A percentile compares a stretch with the other conserved stretches of the same genome.
These are phyloP conservation scores for Mormoops blainvillei DNA, from an alignment of 2,113 vertebrate species.

Conservation along the genomic window DNA sequence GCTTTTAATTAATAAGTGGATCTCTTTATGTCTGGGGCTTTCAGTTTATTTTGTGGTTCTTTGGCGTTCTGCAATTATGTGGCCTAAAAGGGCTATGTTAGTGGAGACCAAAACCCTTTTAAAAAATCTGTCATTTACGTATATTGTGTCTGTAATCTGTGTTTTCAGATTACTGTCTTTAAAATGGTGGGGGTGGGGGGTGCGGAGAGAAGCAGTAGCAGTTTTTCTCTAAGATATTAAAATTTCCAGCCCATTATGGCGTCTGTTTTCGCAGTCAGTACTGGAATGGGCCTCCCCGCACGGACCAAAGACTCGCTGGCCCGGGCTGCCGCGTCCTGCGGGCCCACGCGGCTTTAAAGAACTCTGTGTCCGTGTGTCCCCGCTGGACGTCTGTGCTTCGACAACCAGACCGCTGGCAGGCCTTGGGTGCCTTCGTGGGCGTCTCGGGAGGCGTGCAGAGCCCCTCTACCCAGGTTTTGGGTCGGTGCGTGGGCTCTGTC, in stretches of 20 bases:
- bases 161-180: constrained; percentile 46
- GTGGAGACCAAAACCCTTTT: constrained; percentile 57
- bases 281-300: neutral
- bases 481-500: no score
- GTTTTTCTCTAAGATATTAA: constrained; percentile 34
- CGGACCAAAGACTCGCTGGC: neutral
- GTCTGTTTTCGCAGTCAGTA: neutral
- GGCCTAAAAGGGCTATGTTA: constrained; percentile 61
- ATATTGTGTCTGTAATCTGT: constrained; percentile 64
- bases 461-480: no score
- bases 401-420: no score
- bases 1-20: constrained; percentile 69
- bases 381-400: no score
- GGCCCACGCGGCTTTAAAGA: no score
- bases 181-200: neutral
- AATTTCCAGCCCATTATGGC: neutral
- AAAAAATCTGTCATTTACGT: constrained; percentile 65
- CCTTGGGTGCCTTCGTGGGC: no score
- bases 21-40: constrained; percentile 67
- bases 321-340: no score
- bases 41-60: constrained; percentile 68
- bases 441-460: fast-evolving
- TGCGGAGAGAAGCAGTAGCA: neutral
- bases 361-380: no score
- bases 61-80: constrained; percentile 73